Conservation (phyloP, 2,888 invertebrate genomes). For the Limnephilus lunatus region DNA sequence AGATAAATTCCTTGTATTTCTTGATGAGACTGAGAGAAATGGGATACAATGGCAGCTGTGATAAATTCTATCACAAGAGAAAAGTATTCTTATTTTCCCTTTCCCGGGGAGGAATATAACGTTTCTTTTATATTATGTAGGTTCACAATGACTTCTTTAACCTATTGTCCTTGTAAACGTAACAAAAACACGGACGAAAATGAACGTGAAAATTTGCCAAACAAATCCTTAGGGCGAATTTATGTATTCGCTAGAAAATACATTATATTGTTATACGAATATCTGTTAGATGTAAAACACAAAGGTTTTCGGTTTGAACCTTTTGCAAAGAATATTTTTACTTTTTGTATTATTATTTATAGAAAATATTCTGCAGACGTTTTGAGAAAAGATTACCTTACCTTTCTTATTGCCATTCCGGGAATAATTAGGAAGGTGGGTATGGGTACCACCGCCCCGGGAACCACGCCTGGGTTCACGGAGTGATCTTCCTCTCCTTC, state of each 20-base stretch:
- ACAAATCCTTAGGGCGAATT: not conserved
- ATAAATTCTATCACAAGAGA: not conserved
- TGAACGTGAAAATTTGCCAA: not conserved
- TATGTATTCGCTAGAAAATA: not conserved
- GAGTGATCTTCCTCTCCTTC: too few relatives aligned
- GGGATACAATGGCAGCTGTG: constrained; percentile 7
- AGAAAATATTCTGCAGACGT: not conserved
- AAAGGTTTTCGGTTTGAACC: not conserved
- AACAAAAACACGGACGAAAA: not conserved
- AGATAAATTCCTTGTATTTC: constrained; percentile 13
- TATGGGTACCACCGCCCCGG: too few relatives aligned
- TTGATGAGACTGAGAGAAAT: constrained; percentile 27
- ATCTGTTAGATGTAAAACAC: not conserved
- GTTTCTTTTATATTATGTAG: not conserved
- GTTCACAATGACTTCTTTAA: not conserved
- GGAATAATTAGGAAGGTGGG: too few relatives aligned
- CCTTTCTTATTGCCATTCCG: not conserved
- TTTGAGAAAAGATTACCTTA: not conserved
- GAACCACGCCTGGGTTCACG: too few relatives aligned
- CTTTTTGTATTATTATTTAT: not conserved
- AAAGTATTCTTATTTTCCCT: not conserved
- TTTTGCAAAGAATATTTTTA: not conserved
- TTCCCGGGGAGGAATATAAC: not conserved
- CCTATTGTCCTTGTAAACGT: not conserved
- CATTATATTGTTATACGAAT: not conserved